phyloP scores from a whole-genome alignment of 2,888 invertebrate genomes.

The Aphidius colemani region DNA sequence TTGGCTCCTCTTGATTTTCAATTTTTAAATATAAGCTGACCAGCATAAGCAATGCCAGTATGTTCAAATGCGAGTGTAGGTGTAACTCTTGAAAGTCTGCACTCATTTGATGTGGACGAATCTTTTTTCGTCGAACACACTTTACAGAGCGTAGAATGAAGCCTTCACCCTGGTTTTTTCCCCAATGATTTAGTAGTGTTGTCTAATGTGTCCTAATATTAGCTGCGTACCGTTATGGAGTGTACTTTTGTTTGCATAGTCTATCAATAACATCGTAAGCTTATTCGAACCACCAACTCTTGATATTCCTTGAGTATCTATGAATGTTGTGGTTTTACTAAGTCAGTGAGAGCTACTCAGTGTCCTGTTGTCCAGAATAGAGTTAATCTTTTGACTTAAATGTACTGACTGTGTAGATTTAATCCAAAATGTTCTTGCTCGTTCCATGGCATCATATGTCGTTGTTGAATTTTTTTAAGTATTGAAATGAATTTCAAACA shows the following conservation, averaged over 20 bases:
- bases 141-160: too few relatives aligned
- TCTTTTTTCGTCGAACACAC: too few relatives aligned
- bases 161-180: not conserved
- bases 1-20: not conserved
- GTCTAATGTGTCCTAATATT: not conserved
- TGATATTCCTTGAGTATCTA: constrained; percentile 10
- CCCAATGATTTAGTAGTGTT: constrained; percentile 1
- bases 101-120: too few relatives aligned
- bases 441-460: too few relatives aligned
- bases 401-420: not conserved
- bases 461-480: too few relatives aligned
- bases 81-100: too few relatives aligned
- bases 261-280: constrained; percentile 8
- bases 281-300: constrained; percentile 28
- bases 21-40: constrained; percentile 3
- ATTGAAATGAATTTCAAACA: not conserved
- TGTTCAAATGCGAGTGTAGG: not conserved
- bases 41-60: constrained; percentile 22
- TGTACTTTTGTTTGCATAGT: constrained; percentile 20
- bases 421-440: not conserved
- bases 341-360: not conserved
- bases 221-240: constrained; percentile 13
- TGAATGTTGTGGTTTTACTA: constrained; percentile 1
- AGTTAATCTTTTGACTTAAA: constrained; percentile 1
- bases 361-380: not conserved